These are phyloP conservation scores for Atta texana DNA, from an alignment of 1,140 invertebrate species.

Conservation along the genomic window DNA sequence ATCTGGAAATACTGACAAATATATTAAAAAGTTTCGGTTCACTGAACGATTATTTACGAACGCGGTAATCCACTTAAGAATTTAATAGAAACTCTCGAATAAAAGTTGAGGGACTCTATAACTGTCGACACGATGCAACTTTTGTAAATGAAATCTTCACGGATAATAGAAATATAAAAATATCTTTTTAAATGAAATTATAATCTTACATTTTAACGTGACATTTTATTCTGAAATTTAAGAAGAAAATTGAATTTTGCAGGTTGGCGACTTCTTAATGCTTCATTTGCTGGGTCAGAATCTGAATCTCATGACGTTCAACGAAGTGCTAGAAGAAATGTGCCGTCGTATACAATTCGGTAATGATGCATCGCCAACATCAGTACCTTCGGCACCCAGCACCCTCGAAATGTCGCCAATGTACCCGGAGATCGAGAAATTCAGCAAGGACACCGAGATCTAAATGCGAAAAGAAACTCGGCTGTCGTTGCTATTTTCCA, in stretches of 20 bases:
- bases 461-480: slow-evolving; percentile 83
- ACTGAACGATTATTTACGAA: background rate
- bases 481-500: background rate
- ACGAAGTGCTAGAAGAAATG: slow-evolving; percentile 90
- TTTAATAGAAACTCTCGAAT: slow-evolving; percentile 15
- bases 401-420: slow-evolving; percentile 94
- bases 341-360: slow-evolving; percentile 89
- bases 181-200: background rate
- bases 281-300: slow-evolving; percentile 94
- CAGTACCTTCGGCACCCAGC: slow-evolving; percentile 92
- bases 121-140: background rate
- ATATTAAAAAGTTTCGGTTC: slow-evolving; percentile 14
- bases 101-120: background rate
- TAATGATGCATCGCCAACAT: slow-evolving; percentile 91
- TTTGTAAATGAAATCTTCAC: slow-evolving; percentile 15
- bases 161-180: background rate
- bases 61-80: background rate
- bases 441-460: slow-evolving; percentile 93
- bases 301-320: slow-evolving; percentile 92
- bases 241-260: slow-evolving; percentile 62
- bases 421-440: slow-evolving; percentile 92
- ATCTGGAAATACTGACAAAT: background rate
- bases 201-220: background rate
- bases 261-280: slow-evolving; percentile 95
- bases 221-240: background rate